Evolutionary conservation across 1,140 invertebrate genomes (phyloP).

Genomic region (Homarus americanus): DNA sequence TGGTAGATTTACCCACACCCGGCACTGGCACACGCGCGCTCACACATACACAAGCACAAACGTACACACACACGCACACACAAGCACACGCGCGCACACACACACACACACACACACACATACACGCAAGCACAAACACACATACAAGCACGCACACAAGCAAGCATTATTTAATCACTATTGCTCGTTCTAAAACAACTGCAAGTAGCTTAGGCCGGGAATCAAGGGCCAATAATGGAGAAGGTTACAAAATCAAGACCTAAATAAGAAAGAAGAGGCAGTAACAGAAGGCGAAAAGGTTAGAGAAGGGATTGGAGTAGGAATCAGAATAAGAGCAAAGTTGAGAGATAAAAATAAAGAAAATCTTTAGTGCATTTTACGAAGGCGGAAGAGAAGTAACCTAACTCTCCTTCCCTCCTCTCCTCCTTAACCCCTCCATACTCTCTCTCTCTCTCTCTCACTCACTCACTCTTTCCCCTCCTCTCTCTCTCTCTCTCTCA

Average conservation of each 20-base stretch:
- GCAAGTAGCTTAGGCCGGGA: no score
- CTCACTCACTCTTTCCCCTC: constrained; percentile 18
- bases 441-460: constrained; percentile 24
- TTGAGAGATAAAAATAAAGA: neutral
- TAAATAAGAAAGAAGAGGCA: neutral
- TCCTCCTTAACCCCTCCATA: neutral
- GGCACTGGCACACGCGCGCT: neutral
- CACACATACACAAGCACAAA: no score
- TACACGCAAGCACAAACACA: no score
- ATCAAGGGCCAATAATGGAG: no score
- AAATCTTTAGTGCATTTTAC: constrained; percentile 20
- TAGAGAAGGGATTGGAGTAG: neutral
- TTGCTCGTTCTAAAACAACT: no score
- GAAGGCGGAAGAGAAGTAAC: neutral
- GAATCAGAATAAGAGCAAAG: neutral
- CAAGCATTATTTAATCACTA: no score
- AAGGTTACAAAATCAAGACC: no score
- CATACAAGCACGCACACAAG: no score
- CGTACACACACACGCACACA: no score
- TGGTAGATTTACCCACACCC: no score
- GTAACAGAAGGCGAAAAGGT: neutral
- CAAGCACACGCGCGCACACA: no score
- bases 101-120: neutral
- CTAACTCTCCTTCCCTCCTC: constrained; percentile 21
- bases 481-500: constrained; percentile 27